Conservation (phyloP, 2,888 invertebrate genomes). For the Ephialtes manifestator region DNA sequence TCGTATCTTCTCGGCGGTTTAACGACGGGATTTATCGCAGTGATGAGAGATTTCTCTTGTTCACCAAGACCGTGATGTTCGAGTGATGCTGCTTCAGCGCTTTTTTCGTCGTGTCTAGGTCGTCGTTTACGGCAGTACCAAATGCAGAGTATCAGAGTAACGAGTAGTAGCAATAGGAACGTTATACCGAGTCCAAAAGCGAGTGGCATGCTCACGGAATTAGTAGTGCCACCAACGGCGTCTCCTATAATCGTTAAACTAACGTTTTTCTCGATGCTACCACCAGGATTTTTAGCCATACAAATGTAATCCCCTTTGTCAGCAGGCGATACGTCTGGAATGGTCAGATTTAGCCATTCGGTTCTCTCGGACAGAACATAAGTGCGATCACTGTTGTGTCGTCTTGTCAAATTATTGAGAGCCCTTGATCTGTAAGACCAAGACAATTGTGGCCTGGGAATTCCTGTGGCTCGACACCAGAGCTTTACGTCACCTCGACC, state of each 20-base stretch:
- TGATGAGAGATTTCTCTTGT: conserved; percentile 94
- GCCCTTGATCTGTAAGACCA: conserved; percentile 82
- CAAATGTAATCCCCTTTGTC: conserved; percentile 93
- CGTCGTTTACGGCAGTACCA: conserved; percentile 88
- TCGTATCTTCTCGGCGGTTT: conserved; percentile 94
- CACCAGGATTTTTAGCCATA: conserved; percentile 93
- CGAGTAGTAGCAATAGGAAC: conserved; percentile 86
- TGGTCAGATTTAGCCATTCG: conserved; percentile 89
- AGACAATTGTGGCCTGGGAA: conserved; percentile 91
- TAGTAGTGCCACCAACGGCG: conserved; percentile 73
- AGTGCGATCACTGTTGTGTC: conserved; percentile 85
- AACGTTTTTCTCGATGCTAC: conserved; percentile 92
- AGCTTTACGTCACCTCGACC: conserved; percentile 89
- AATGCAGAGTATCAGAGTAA: conserved; percentile 87
- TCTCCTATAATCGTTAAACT: conserved; percentile 88
- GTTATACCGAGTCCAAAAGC: conserved; percentile 86
- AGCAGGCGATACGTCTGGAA: conserved; percentile 88
- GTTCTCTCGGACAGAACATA: conserved; percentile 76
- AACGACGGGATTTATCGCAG: conserved; percentile 94
- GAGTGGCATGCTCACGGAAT: conserved; percentile 85
- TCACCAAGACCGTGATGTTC: conserved; percentile 93
- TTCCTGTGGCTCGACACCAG: conserved; percentile 91
- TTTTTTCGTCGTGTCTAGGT: conserved; percentile 88
- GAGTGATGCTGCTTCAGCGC: conserved; percentile 89
- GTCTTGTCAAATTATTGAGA: conserved; percentile 77